Evolutionary conservation across 2,113 vertebrate genomes (phyloP), one percentile per base, ranked within the genome.

Genomic region (Gobius niger): DNA sequence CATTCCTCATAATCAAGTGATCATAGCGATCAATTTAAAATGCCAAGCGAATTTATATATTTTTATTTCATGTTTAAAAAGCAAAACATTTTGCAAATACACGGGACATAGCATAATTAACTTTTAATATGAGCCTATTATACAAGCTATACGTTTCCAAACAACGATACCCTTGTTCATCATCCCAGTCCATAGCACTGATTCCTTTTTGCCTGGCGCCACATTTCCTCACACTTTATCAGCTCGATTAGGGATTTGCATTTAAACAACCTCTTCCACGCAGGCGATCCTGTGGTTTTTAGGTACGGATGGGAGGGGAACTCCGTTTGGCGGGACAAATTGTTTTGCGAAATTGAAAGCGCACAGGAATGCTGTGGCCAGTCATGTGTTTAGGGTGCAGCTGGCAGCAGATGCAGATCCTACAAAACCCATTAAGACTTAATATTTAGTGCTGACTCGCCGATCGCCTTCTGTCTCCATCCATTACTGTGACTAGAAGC

Each of bases 341-440:
- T 60, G 15, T 16, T n/a, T n/a, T 8, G 41, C 9, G 40, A 60
- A 60, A 60, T 57, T 42, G 41, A 40, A 60, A 60, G 40, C 34
- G 13, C 56, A 11, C 53, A 34, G 54, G 54, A 57, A 57, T 56
- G 19, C 53, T 56, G 56, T 40, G 34, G 34, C 56, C 56, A 71
- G 65, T 18, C 64, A 49, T 57, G 72, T 78, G 73, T 57, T 41
- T 73, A 76, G 73, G 72, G 74, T 81, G 70, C 84, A 91, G 88
- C 79, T 88, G 90, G 75, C 63, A 42, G 67, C 66, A 59, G 84
- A 78, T 77, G 71, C 65, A 80, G 75, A 85, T 86, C 78, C 79
- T 77, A 68, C 78, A 67, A 90, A 89, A 92, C 73, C 87, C 75
- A 91, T 92, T 90, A 89, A 86, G 79, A 87, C 62, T 75, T 78